Evolutionary conservation across 2,888 invertebrate species (phyloP), one percentile per base, ranked within the genome.

Genomic region (Scaptomyza polygonia): DNA sequence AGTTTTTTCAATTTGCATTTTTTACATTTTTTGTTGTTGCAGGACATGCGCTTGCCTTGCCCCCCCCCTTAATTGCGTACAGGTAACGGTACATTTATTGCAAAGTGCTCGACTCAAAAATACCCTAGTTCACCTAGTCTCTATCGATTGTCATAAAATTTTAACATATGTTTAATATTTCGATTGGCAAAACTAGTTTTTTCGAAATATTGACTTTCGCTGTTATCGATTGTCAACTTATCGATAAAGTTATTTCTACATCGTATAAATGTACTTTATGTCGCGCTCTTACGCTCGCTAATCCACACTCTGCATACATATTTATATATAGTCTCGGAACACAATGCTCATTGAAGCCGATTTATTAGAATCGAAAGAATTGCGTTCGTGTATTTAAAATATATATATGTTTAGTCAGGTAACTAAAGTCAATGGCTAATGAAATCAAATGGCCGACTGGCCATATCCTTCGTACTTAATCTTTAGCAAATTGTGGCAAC

Each of bases 371-470:
- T 34, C 12, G n/a, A 5, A 5, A n/a, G n/a, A 5, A 34, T 34
- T n/a, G 0, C n/a, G 7, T 34, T 1, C n/a, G 7, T 34, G 34
- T 5, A n/a, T 29, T 29, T 34, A 12, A 34, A 34, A n/a, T n/a
- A n/a, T n/a, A n/a, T n/a, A n/a, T n/a, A n/a, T n/a, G n/a, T n/a
- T n/a, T n/a, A n/a, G n/a, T n/a, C n/a, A n/a, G n/a, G n/a, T n/a
- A n/a, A n/a, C n/a, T n/a, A n/a, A 67, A 63, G 44, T 52, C 63
- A 59, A 67, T 63, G 59, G 67, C 69, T 66, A 72, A 72, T 69
- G 69, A 75, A 75, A 76, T 76, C 76, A 72, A 75, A 72, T 66
- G 72, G 68, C 65, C 72, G 58, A 72, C 69, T 59, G 56, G 48
- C 56, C 72, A 67, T 74, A 59, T 62, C 52, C 72, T 49, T 56